Evolutionary conservation across 1,140 invertebrate genomes (phyloP), one percentile per base, ranked within the genome.

Genomic region (Brachionus asplanchnoidis): DNA sequence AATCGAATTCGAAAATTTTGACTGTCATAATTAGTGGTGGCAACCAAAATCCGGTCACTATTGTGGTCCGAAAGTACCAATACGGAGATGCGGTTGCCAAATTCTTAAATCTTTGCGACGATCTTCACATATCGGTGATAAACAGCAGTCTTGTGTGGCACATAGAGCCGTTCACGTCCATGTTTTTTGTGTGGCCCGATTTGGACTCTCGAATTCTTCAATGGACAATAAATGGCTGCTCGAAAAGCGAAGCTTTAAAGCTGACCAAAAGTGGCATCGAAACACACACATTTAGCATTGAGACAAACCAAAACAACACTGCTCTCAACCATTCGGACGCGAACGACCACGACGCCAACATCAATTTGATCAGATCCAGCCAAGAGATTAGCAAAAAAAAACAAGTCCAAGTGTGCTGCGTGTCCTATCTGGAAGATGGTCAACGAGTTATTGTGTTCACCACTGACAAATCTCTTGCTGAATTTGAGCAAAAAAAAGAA

Each of bases 401-500:
- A 14, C 23, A 89, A 85, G 90, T 94, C 8, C 90, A 92, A 2
- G 93, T 95, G n/a, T 94, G 94, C 86, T 95, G 94, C 94, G 92
- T 94, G 42, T 94, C 93, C 77, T 95, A 93, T 85, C 91, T 94
- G 86, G 93, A 95, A 85, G 92, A 92, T 0, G 91, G 92, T 40
- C 94, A 95, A 89, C 90, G 94, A 87, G 93, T 94, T 0, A 90
- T 95, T 28, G 91, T 94, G n/a, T 93, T 95, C 86, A 94, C 94
- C 0, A 93, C 94, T 89, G 93, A 95, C 86, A 92, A 94, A 87
- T 91, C 92, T 86, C 91, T 95, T 9, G 94, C 93, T 2, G 91
- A 92, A 50, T 91, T 92, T 85, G 92, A 93, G 11, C 91, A 92
- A 87, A 87, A 87, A 87, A 92, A 92, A 5, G 93, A 95, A 88